These are phyloP conservation scores for Odontocolon sp. DNA, from an alignment of 2,888 invertebrate species.

Conservation along the genomic window DNA sequence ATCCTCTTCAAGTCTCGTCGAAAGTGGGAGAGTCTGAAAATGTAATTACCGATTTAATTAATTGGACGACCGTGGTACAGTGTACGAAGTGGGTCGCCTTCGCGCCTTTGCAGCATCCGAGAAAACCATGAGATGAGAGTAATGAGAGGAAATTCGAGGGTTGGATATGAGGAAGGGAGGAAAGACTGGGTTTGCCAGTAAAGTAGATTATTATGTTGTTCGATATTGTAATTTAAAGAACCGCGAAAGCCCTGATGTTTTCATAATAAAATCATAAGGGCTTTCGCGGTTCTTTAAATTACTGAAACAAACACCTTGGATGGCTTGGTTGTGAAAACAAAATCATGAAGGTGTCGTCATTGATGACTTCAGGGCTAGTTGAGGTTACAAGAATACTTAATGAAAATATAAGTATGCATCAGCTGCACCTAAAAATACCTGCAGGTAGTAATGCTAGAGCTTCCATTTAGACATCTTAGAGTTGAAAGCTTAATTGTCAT, in stretches of 20 bases:
- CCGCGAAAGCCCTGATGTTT: slow-evolving; percentile 15
- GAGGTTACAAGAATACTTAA: too few relatives aligned
- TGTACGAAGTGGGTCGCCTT: slow-evolving; percentile 43
- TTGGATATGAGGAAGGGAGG: not conserved
- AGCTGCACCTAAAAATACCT: too few relatives aligned
- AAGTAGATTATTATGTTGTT: slow-evolving; percentile 10
- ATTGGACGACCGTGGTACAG: slow-evolving; percentile 60
- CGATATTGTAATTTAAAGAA: slow-evolving; percentile 21
- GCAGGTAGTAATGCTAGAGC: too few relatives aligned
- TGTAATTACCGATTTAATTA: slow-evolving; percentile 68
- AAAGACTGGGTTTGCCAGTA: not conserved
- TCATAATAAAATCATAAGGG: slow-evolving; percentile 21
- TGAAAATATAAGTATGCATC: too few relatives aligned
- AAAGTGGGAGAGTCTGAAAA: slow-evolving; percentile 53
- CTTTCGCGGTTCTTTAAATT: slow-evolving; percentile 4
- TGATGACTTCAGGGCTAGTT: too few relatives aligned
- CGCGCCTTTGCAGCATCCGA: slow-evolving; percentile 15
- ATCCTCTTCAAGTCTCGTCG: not conserved
- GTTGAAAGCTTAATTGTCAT: too few relatives aligned
- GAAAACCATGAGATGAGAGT: slow-evolving; percentile 11
- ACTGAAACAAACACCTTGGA: too few relatives aligned
- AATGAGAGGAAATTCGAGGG: not conserved
- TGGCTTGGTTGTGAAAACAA: too few relatives aligned
- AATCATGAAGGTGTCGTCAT: too few relatives aligned
- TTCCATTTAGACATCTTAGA: too few relatives aligned